Conservation (phyloP, 2,888 invertebrate species). For the Amiota mariae region DNA sequence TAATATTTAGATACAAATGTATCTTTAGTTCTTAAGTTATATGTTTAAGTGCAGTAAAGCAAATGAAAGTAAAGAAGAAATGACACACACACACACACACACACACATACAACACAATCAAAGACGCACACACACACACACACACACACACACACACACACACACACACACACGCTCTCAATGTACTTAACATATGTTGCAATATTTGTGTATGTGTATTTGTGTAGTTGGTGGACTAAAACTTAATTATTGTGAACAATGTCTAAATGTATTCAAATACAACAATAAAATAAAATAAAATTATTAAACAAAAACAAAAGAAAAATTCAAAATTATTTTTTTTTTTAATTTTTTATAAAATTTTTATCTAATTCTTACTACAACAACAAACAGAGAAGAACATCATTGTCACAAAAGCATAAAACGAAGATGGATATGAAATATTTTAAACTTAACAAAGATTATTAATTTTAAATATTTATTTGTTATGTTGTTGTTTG, state of each 20-base stretch:
- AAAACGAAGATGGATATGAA: too few relatives aligned
- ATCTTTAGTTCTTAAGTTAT: background rate
- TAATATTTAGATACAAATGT: background rate
- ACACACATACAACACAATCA: background rate
- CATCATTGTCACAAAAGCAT: too few relatives aligned
- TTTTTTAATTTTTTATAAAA: background rate
- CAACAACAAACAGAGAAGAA: too few relatives aligned
- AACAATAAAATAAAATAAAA: conserved; percentile 8
- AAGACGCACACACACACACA: background rate
- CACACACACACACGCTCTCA: background rate
- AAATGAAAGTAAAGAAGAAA: conserved; percentile 4
- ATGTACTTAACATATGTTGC: background rate
- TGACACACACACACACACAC: background rate
- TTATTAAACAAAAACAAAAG: background rate
- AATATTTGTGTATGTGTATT: background rate
- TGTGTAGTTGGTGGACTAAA: conserved; percentile 14
- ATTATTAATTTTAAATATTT: too few relatives aligned
- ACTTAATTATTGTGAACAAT: conserved; percentile 20
- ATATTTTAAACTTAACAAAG: too few relatives aligned
- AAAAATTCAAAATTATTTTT: background rate
- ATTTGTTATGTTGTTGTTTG: too few relatives aligned
- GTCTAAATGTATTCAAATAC: conserved; percentile 20
- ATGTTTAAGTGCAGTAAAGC: background rate
- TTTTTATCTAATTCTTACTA: too few relatives aligned
- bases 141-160: background rate